Evolutionary conservation across 2,888 invertebrate genomes (phyloP).

Genomic region (Epistrophella euchroma): DNA sequence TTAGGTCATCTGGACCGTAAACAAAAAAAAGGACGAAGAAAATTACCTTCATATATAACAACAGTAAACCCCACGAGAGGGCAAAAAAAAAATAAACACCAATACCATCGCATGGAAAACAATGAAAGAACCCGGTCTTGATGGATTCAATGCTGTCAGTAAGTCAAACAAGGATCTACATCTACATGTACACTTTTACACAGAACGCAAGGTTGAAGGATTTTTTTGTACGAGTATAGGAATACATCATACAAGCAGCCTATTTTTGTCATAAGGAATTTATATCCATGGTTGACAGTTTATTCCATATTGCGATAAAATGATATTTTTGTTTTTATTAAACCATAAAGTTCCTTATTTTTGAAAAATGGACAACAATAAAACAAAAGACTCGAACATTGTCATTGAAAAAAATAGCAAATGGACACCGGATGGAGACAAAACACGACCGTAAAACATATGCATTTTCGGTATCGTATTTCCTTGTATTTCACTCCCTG

Average conservation of each 20-base stretch:
- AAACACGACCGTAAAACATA: constrained; percentile 5
- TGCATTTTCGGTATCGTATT: constrained; percentile 24
- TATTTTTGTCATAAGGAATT: constrained; percentile 63
- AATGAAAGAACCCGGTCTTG: constrained; percentile 28
- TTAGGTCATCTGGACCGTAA: constrained; percentile 65
- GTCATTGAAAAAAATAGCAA: background rate
- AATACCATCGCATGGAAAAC: background rate
- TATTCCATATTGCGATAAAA: constrained; percentile 19
- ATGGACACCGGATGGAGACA: constrained; percentile 28
- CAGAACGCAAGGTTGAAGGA: constrained; percentile 15
- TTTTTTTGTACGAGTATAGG: background rate
- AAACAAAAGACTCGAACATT: background rate
- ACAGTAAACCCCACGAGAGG: constrained; percentile 4
- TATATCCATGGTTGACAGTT: constrained; percentile 43
- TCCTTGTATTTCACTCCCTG: constrained; percentile 2
- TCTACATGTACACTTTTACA: too few relatives aligned
- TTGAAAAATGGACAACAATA: constrained; percentile 8
- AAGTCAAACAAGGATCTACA: constrained; percentile 41
- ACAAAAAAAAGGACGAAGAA: constrained; percentile 14
- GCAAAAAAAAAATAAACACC: background rate
- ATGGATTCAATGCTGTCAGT: constrained; percentile 59
- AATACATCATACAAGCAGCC: constrained; percentile 44
- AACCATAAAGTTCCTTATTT: constrained; percentile 24
- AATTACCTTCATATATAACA: constrained; percentile 13
- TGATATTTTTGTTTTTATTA: background rate